These are phyloP conservation scores for Vimba vimba DNA, from an alignment of 2,113 vertebrate genomes.

Conservation along the genomic window DNA sequence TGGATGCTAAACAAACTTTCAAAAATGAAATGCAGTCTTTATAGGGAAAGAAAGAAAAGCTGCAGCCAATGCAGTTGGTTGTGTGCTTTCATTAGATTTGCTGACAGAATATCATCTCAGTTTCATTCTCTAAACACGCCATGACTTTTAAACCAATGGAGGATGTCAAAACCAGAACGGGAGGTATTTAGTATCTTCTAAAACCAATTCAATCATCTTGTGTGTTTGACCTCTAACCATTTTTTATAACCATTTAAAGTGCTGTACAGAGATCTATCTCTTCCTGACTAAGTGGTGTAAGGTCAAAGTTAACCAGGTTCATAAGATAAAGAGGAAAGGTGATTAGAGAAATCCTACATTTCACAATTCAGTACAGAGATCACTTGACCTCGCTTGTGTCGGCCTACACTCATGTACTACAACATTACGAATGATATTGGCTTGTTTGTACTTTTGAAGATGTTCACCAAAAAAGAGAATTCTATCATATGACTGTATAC, in stretches of 20 bases:
- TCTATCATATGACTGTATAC: too few relatives aligned
- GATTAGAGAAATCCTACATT: conserved; percentile 19
- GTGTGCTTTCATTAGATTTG: neutral
- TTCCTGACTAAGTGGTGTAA: neutral
- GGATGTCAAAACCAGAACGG: neutral
- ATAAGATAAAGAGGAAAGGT: conserved; percentile 20
- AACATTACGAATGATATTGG: neutral
- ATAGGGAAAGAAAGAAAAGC: neutral
- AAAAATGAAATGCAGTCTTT: neutral
- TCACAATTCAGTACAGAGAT: conserved; percentile 14
- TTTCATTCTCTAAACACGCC: neutral
- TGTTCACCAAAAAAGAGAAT: neutral
- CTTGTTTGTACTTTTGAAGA: neutral
- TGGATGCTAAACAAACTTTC: neutral
- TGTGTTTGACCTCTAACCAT: neutral
- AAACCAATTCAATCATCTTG: neutral
- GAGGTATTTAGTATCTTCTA: neutral
- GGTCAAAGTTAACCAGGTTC: neutral
- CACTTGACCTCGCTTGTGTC: neutral
- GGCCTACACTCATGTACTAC: neutral
- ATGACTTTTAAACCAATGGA: neutral
- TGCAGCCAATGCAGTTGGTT: neutral
- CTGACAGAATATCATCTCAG: neutral
- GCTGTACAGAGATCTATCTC: neutral
- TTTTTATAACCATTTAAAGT: neutral